A percentile compares a stretch with the other conserved stretches of the same genome.
These are phyloP conservation scores for Trypoxylon attenuatum DNA, from an alignment of 2,888 invertebrate species.

Conservation along the genomic window DNA sequence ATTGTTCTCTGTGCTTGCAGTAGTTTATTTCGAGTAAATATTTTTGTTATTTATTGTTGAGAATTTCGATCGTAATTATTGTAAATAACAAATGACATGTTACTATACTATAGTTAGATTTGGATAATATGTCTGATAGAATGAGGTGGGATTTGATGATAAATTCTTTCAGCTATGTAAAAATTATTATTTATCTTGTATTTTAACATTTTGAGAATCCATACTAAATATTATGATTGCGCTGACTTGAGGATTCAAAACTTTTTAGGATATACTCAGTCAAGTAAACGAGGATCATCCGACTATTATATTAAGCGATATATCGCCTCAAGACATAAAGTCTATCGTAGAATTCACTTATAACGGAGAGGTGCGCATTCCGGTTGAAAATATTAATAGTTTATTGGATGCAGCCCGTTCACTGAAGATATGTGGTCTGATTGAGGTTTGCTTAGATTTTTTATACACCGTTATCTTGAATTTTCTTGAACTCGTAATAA, in stretches of 20 bases:
- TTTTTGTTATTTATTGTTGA: not conserved
- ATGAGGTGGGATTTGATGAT: too few relatives aligned
- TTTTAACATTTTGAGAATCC: too few relatives aligned
- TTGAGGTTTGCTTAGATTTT: constrained; percentile 63
- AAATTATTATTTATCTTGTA: too few relatives aligned
- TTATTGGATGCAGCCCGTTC: constrained; percentile 71
- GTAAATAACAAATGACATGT: not conserved
- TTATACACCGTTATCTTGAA: too few relatives aligned
- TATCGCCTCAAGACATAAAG: constrained; percentile 69
- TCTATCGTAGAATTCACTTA: constrained; percentile 72
- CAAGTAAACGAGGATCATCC: constrained; percentile 70
- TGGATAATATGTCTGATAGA: not conserved
- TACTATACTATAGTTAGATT: not conserved
- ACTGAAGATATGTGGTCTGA: constrained; percentile 70
- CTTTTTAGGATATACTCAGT: constrained; percentile 68
- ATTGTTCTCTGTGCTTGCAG: constrained; percentile 76
- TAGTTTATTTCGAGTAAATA: constrained; percentile 73
- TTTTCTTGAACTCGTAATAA: too few relatives aligned
- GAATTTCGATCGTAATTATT: not conserved
- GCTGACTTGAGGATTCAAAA: not conserved
- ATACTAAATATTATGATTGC: too few relatives aligned
- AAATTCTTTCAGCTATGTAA: too few relatives aligned
- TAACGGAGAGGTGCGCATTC: constrained; percentile 71
- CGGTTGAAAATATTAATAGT: constrained; percentile 68
- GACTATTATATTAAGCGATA: constrained; percentile 72